Base-by-base conservation (phyloP, 2,113 vertebrate species). In the Hyperopisus bebe region DNA sequence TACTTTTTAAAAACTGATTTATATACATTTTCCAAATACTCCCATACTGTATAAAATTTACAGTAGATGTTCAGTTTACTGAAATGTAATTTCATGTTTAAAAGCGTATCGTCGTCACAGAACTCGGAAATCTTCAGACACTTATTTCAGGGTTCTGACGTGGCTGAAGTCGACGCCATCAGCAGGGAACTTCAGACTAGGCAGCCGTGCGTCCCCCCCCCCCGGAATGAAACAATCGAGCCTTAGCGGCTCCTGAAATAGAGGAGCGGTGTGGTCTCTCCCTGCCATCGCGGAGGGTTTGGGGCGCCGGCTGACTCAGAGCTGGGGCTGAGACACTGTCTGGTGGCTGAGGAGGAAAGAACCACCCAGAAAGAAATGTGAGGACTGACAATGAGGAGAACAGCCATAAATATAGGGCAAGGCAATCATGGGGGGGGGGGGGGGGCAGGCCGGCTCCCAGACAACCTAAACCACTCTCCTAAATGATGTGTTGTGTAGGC, bases 401-500 rank as follows among this genome's bases (percentile, higher is more conserved):
- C 17, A 24, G 62, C 39, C 86, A 92, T 91, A 47, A 91, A 90
- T 91, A 74, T 77, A 92, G 89, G 77, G 86, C 89, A 90, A 88
- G 87, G 62, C n/a, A 27, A 10, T 11, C 62, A 87, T 89, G 70
- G 88, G 3, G 92, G 91, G 92, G 90, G 82, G 80, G 88, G 5
- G 92, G 91, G 92, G 90, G 82, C 77, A 89, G 62, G 50, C 44
- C 80, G 84, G 58, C 47, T 88, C 91, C 66, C 90, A 91, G 92
- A 91, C 89, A 91, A 91, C 92, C 92, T 62, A 91, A 93, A 89
- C 88, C 82, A 58, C 87, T 24, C 50, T 89, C 90, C 91, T 91
- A 93, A 94, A 95, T 50, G 55, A 93, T 92, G 92, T 94, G 94
- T 70, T 90, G 58, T 90, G 88, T 39, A 50, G 91, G 90, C 87